Evolutionary conservation across 2,888 invertebrate species (phyloP).

Genomic region (Mythimna lalbum): DNA sequence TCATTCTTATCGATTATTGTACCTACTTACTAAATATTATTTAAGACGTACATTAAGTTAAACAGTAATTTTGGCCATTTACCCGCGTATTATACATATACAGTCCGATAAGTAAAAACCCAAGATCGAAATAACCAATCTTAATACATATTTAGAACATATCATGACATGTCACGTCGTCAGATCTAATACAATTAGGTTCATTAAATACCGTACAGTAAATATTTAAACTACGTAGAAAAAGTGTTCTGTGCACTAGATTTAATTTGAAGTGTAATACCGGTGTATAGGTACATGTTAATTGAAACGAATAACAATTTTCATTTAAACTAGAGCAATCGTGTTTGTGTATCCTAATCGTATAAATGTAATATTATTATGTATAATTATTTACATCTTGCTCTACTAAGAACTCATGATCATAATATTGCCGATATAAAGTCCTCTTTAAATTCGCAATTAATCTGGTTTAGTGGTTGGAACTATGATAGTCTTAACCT

Average conservation of each 20-base stretch:
- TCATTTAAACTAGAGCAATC: conserved; percentile 69
- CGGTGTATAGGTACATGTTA: conserved; percentile 71
- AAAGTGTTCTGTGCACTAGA: conserved; percentile 80
- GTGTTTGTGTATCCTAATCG: conserved; percentile 70
- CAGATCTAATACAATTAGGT: conserved; percentile 43
- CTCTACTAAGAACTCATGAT: conserved; percentile 64
- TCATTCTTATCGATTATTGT: conserved; percentile 54
- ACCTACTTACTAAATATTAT: conserved; percentile 57
- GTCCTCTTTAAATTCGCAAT: conserved; percentile 59
- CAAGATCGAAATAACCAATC: conserved; percentile 32
- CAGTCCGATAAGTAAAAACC: conserved; percentile 36
- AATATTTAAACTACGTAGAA: conserved; percentile 73
- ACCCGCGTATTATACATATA: conserved; percentile 38
- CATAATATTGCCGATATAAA: conserved; percentile 47
- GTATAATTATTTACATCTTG: conserved; percentile 76
- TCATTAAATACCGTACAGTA: conserved; percentile 55
- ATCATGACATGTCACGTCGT: conserved; percentile 30
- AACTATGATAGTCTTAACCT: conserved; percentile 56
- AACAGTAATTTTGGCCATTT: conserved; percentile 52
- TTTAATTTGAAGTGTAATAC: conserved; percentile 74
- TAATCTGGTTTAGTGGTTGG: conserved; percentile 44
- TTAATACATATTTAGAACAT: conserved; percentile 37
- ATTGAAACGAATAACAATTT: conserved; percentile 72
- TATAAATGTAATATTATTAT: conserved; percentile 70
- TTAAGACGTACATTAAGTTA: conserved; percentile 56